These are phyloP conservation scores for Agriotes lineatus DNA, from an alignment of 2,888 invertebrate species.

Conservation along the genomic window DNA sequence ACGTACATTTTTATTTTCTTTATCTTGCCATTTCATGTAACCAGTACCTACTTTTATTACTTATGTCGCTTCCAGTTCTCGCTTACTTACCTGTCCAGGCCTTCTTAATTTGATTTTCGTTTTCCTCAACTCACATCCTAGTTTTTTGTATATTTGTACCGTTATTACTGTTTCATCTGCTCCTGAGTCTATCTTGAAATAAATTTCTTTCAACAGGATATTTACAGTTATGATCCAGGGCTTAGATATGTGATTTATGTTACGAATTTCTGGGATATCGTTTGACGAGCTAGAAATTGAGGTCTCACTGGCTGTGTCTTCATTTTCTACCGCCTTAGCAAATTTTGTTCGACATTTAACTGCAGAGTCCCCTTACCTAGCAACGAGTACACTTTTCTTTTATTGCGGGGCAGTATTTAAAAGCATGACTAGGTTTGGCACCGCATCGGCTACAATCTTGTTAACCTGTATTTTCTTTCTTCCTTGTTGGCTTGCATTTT, in stretches of 20 bases:
- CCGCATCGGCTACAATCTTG: not conserved
- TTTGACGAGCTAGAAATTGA: not conserved
- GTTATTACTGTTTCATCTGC: constrained; percentile 7
- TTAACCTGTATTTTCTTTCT: no score
- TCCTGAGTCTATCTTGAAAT: no score
- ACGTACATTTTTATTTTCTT: no score
- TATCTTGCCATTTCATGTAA: no score
- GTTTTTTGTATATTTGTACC: no score
- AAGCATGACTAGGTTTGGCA: no score
- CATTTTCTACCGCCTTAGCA: no score
- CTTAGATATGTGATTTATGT: not conserved
- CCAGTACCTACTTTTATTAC: not conserved
- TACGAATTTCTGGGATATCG: no score
- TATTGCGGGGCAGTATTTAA: no score
- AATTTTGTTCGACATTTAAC: constrained; percentile 1
- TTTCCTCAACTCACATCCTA: not conserved
- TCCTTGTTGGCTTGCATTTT: no score
- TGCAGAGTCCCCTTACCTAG: not conserved
- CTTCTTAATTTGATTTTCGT: not conserved
- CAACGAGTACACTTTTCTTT: no score
- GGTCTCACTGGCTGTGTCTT: not conserved
- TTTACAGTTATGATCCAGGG: not conserved
- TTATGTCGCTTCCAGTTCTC: not conserved
- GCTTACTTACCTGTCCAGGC: not conserved
- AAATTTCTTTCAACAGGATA: not conserved